phyloP scores from a whole-genome alignment of 2,888 invertebrate species.

The Luperina nickerlii region DNA sequence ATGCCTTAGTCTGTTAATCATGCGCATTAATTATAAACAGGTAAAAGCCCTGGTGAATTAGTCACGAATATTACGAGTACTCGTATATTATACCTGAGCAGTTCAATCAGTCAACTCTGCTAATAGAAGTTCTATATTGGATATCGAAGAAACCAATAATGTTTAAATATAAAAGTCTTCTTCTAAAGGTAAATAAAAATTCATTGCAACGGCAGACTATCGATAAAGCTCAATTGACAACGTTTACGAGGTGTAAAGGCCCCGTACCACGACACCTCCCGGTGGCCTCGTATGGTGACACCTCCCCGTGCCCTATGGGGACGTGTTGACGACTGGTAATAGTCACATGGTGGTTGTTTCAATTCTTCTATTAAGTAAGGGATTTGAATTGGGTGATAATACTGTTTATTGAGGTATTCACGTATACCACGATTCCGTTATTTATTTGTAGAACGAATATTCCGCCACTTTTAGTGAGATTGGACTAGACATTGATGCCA shows the following conservation, averaged over 20 bases:
- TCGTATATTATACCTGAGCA: background rate
- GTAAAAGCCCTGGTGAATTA: background rate
- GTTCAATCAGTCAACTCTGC: background rate
- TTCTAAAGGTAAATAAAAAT: constrained; percentile 58
- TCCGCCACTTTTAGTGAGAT: background rate
- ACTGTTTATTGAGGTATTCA: constrained; percentile 5
- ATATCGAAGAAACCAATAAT: constrained; percentile 13
- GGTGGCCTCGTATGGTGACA: constrained; percentile 45
- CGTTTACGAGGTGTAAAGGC: constrained; percentile 70
- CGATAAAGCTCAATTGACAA: constrained; percentile 70
- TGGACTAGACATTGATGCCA: background rate
- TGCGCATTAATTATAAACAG: background rate
- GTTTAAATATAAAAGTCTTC: constrained; percentile 14
- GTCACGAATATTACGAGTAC: background rate
- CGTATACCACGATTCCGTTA: background rate
- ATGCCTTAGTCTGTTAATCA: background rate
- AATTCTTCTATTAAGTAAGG: constrained; percentile 1
- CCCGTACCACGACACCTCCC: constrained; percentile 51
- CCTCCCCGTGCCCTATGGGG: constrained; percentile 17
- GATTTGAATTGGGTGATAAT: constrained; percentile 9
- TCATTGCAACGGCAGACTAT: constrained; percentile 63
- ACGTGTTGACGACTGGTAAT: constrained; percentile 9
- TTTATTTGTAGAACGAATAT: background rate
- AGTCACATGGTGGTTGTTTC: constrained; percentile 7
- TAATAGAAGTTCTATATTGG: background rate